These are phyloP conservation scores for Amblyornis subalaris DNA, from an alignment of 2,113 vertebrate species.

Conservation along the genomic window DNA sequence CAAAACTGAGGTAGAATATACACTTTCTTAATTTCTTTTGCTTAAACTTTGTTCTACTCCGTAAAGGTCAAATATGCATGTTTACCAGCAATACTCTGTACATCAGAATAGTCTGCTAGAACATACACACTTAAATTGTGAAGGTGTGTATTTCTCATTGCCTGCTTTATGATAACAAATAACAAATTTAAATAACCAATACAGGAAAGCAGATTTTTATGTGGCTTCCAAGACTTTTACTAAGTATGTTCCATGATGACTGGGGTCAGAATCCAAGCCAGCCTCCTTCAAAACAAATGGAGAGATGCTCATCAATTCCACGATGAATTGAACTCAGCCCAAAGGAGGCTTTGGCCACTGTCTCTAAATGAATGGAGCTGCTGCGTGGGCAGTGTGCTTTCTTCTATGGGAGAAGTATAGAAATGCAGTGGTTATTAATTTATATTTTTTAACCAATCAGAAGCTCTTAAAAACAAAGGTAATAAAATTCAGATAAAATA, in stretches of 20 bases:
- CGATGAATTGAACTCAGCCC: not conserved
- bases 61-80: not conserved
- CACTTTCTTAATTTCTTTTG: not conserved
- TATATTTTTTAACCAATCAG: not conserved
- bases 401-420: not conserved
- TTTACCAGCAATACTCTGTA: not conserved
- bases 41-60: not conserved
- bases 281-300: not conserved
- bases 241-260: not conserved
- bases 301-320: not conserved
- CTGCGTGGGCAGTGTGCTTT: not conserved
- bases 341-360: not conserved
- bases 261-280: not conserved
- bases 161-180: not conserved
- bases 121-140: not conserved
- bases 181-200: not conserved
- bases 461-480: not conserved
- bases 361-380: not conserved
- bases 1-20: not conserved
- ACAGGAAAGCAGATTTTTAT: not conserved
- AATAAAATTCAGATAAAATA: not conserved
- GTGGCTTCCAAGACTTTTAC: not conserved
- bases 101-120: not conserved
- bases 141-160: not conserved
- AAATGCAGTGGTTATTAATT: not conserved